Base-by-base conservation (phyloP, 2,797 vertebrate genomes). In the Phrynocephalus forsythii region DNA sequence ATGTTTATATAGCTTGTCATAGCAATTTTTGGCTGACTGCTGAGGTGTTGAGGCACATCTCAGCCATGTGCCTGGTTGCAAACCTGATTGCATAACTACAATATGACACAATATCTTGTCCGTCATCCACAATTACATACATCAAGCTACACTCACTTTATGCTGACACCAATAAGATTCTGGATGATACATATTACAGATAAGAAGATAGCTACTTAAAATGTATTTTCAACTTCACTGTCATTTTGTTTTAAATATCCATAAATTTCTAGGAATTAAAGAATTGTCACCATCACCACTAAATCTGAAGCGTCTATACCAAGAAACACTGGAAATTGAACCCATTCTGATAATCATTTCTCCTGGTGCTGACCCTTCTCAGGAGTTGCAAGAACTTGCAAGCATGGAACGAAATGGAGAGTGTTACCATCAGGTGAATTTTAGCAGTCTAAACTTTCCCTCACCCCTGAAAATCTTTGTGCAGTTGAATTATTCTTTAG, bases 321-420 rank as follows among this genome's bases (percentile, higher is more conserved):
- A 94, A 79, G 99, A 99, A 93, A 99, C 98, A 0, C 79, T 99
- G 87, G 98, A 98, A 95, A 96, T 96, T 84, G 99, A 99, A 87
- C 98, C 99, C 0, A 93, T 99, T 92, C 96, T 99, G 94, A 98
- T 99, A 83, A 98, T 99, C 93, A 99, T 99, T 96, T 99, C 99
- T 87, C 98, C 98, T 11, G 99, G 99, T 80, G 98, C 98, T 60
- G 99, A 99, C 94, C 99, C 99, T 20, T 99, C 99, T 90, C 99
- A 99, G 95, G 99, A 99, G 90, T 96, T 99, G 56, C 97, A 98
- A 88, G 99, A 99, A 91, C 97, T 99, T 52, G 99, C 98, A 79
- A 95, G 93, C 73, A 95, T 97, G 91, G 98, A 98, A 33, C 95
- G 98, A 92, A 97, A 97, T 72, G 96, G 96, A 48, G 98, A 98